Evolutionary conservation across 2,113 vertebrate genomes (phyloP).

Genomic region (Romanogobio albipinnatus): DNA sequence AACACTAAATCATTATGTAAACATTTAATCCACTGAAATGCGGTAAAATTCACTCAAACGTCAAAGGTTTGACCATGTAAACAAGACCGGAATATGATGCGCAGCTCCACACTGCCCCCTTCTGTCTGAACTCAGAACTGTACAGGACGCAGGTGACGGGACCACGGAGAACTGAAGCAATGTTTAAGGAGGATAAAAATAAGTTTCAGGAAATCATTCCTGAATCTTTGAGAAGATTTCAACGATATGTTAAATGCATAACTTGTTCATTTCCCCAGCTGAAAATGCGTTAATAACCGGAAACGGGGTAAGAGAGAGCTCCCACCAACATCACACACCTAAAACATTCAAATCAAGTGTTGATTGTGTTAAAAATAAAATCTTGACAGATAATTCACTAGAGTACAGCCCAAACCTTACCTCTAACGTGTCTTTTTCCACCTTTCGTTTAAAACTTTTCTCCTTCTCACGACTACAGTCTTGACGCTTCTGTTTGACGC

Average conservation of each 20-base stretch:
- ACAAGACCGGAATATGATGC: not conserved
- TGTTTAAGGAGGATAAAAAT: too few species aligned
- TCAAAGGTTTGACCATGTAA: not conserved
- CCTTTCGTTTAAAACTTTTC: too few species aligned
- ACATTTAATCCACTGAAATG: not conserved
- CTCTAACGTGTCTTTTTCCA: not conserved
- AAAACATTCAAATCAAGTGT: not conserved
- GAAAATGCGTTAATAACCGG: not conserved
- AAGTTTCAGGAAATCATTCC: constrained; percentile 43
- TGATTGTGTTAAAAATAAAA: not conserved
- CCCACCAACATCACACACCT: not conserved
- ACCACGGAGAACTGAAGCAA: too few species aligned
- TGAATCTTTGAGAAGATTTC: constrained; percentile 53
- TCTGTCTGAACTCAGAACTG: constrained; percentile 62
- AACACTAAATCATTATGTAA: constrained; percentile 7
- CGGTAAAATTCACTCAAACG: not conserved
- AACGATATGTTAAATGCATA: constrained; percentile 43
- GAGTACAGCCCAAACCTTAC: not conserved
- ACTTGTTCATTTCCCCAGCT: not conserved
- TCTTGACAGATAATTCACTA: not conserved
- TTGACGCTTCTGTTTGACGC: constrained; percentile 16
- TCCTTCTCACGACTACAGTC: not conserved
- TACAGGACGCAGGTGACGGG: too few species aligned
- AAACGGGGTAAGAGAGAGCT: not conserved
- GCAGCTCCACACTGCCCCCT: constrained; percentile 58